Base-by-base conservation (phyloP, 2,113 vertebrate genomes). In the Cynocephalus volans region DNA sequence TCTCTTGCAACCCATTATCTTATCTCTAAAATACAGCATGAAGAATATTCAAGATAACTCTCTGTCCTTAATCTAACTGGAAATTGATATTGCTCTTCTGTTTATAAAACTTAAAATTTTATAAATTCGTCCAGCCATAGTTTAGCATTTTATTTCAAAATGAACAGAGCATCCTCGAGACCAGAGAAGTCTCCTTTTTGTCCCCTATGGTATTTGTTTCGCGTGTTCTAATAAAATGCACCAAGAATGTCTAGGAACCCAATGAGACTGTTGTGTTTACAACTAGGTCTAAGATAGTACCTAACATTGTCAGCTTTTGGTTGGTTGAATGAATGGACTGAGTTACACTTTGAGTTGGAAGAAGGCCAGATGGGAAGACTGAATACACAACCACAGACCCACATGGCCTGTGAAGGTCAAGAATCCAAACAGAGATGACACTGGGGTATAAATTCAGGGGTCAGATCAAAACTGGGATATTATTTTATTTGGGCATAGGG, bases 61-160 rank as follows among this genome's bases (percentile, higher is more conserved):
- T 94, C 19, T 65, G 60, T 48, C 80, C 75, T 84, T 97, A 45
- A 58, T 48, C 26, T 23, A 26, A 58, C 8, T 95, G 69, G 48
- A 64, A 86, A 67, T 64, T 48, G 36, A 50, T 45, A 41, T 89
- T 65, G 24, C 12, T 56, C 3, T 75, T 88, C 77, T 45, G 28
- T 33, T 93, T 94, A 3, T 86, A 65, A 65, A 93, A 85, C 90
- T 85, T 88, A 84, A 45, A 64, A 77, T 41, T 41, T 41, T 41
- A 41, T 41, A 41, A 41, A 41, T 81, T 28, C 90, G 23, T 52
- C 31, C 3, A 69, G 23, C 69, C 10, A 31, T 33, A 58, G 79
- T 69, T 89, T 21, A 77, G 10, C 23, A 28, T 96, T 96, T 94
- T 80, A 45, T 83, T 96, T 90, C 24, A 84, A 69, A 81, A 92